Evolutionary conservation across 1,140 invertebrate genomes (phyloP).

Genomic region (Schlechtendalia chinensis): DNA sequence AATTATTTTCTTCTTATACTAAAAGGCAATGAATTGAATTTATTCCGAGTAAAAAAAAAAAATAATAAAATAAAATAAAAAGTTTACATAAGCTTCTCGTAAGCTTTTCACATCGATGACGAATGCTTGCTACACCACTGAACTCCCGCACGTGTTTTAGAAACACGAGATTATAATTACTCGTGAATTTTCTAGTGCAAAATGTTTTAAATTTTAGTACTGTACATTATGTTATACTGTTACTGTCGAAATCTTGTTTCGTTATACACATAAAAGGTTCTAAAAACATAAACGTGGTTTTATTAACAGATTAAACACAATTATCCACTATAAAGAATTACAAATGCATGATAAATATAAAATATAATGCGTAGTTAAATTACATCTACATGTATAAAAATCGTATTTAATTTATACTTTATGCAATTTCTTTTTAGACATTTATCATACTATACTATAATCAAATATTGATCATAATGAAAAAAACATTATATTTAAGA

Average conservation of each 20-base stretch:
- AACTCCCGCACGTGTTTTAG: background rate
- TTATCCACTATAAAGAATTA: too few relatives aligned
- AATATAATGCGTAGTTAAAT: too few relatives aligned
- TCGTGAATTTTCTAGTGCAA: background rate
- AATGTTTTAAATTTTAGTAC: slow-evolving; percentile 19
- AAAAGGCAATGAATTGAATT: slow-evolving; percentile 17
- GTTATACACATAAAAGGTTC: background rate
- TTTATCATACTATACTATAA: too few relatives aligned
- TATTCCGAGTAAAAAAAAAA: background rate
- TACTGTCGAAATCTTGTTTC: background rate
- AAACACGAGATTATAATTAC: slow-evolving; percentile 2
- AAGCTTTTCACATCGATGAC: slow-evolving; percentile 1
- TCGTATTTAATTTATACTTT: too few relatives aligned
- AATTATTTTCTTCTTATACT: slow-evolving; percentile 8
- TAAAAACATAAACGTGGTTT: background rate
- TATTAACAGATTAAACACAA: too few relatives aligned
- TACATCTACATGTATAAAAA: too few relatives aligned
- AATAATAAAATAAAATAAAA: background rate
- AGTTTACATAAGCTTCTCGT: slow-evolving; percentile 1
- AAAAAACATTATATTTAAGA: too few relatives aligned
- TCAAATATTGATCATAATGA: too few relatives aligned
- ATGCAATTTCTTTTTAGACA: too few relatives aligned
- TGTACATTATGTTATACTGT: too few relatives aligned
- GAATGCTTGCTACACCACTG: background rate
- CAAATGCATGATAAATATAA: too few relatives aligned